Conservation (phyloP, 1,140 invertebrate species). For the Heliconius melpomene region DNA sequence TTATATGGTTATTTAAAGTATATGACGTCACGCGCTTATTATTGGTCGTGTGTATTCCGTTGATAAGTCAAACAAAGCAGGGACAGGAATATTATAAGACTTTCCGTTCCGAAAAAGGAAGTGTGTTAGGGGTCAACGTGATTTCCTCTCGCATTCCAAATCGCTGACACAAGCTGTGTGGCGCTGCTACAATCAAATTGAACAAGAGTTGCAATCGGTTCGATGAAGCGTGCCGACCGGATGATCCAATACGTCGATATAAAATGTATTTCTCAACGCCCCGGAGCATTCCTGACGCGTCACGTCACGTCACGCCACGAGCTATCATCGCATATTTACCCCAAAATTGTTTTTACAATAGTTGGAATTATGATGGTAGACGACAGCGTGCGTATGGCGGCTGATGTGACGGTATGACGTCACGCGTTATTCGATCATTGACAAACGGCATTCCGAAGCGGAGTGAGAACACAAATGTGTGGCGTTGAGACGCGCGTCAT, state of each 20-base stretch:
- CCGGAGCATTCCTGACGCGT: constrained; percentile 48
- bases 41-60: constrained; percentile 42
- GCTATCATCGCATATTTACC: constrained; percentile 57
- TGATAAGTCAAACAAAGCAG: constrained; percentile 49
- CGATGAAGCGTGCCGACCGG: constrained; percentile 63
- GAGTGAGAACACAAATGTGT: constrained; percentile 62
- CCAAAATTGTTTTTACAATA: constrained; percentile 49
- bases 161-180: constrained; percentile 65
- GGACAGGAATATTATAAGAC: constrained; percentile 60
- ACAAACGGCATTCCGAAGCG: constrained; percentile 76
- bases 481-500: constrained; percentile 65
- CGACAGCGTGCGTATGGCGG: constrained; percentile 49
- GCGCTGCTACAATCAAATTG: constrained; percentile 70
- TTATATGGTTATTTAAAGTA: constrained; percentile 18
- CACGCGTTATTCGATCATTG: constrained; percentile 74
- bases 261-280: constrained; percentile 57
- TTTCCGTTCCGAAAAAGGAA: constrained; percentile 71
- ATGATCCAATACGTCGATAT: constrained; percentile 66
- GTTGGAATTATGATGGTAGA: constrained; percentile 42
- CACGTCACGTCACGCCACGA: constrained; percentile 61
- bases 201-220: constrained; percentile 62
- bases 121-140: constrained; percentile 71
- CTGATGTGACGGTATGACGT: constrained; percentile 68
- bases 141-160: constrained; percentile 76
- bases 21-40: constrained; percentile 40